Evolutionary conservation across 2,113 vertebrate species (phyloP), one percentile per base, ranked within the genome.

Genomic region (Cryptomyrus ogoouensis): DNA sequence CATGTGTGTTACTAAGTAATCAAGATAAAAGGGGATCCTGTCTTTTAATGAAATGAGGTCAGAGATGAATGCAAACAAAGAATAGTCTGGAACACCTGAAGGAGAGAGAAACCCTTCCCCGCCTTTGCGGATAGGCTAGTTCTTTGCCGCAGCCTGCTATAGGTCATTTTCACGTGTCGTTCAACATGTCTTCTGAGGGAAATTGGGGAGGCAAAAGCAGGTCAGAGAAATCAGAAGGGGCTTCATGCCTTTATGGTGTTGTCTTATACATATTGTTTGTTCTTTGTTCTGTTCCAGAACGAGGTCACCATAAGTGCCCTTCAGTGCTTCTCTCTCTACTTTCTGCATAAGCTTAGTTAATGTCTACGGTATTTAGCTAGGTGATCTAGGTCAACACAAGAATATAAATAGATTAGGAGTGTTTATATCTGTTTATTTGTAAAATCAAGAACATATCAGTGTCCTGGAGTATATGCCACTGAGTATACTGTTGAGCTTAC

Each of bases 11-110:
- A 86, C 27, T 50, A 49, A n/a, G 56, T 77, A 90, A 86, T 87
- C n/a, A 50, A 50, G 44, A 27, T 74, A n/a, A 70, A 70, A 90
- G 27, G 10, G 44, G 35, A 52, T 62, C 42, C 83, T 35, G 35
- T 70, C 52, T 90, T 70, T 66, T 50, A 90, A 74, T 31, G 44
- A 87, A 86, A 90, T 70, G 56, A 90, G 58, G 46, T 90, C 56
- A 90, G 84, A 35, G 27, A 66, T 46, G 24, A 87, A 52, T 46
- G 83, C 56, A 66, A 50, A 49, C 42, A 35, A 49, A 56, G 42
- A 83, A 70, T 53, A 66, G 42, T 47, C 83, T 85, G 85, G 89
- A 58, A 42, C 42, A 24, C 39, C 27, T 53, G 88, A 53, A 89
- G 7, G 31, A 42, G 74, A 83, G 88, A 83, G 7, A 47, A 31